Conservation (phyloP, 2,888 invertebrate genomes). For the Agonopterix arenella region DNA sequence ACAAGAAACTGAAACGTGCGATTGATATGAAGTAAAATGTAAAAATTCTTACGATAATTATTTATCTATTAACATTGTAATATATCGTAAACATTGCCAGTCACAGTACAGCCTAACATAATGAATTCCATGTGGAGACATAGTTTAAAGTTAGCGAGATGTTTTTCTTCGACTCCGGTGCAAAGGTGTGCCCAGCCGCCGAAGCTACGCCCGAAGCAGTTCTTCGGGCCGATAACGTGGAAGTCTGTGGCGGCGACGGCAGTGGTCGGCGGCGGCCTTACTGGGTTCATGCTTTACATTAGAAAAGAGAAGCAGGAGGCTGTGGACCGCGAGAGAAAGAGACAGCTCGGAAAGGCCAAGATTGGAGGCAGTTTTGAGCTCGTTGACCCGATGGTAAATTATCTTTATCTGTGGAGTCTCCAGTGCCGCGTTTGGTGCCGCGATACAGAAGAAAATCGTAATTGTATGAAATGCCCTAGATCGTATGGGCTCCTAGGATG, state of each 20-base stretch:
- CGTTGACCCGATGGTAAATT: slow-evolving; percentile 59
- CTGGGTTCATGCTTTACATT: slow-evolving; percentile 86
- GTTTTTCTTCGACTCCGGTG: slow-evolving; percentile 44
- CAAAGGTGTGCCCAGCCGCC: slow-evolving; percentile 50
- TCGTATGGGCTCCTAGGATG: too few relatives aligned
- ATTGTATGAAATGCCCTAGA: too few relatives aligned
- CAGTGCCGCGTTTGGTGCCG: too few relatives aligned
- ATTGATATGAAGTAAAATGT: too few relatives aligned
- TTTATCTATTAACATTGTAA: too few relatives aligned
- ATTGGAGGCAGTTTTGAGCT: slow-evolving; percentile 97
- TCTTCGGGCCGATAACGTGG: slow-evolving; percentile 87
- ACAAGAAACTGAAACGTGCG: too few relatives aligned
- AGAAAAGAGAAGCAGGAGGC: slow-evolving; percentile 87
- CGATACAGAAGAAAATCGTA: too few relatives aligned
- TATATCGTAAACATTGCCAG: too few relatives aligned
- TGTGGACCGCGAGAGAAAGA: slow-evolving; percentile 83
- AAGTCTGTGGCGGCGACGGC: slow-evolving; percentile 82
- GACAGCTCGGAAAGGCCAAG: slow-evolving; percentile 91
- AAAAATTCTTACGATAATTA: too few relatives aligned
- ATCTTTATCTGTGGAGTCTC: too few relatives aligned
- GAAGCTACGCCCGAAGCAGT: slow-evolving; percentile 32
- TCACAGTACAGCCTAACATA: slow-evolving; percentile 7
- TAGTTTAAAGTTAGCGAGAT: slow-evolving; percentile 34
- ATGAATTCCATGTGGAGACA: slow-evolving; percentile 54
- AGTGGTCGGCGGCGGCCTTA: slow-evolving; percentile 79